Percentiles rank a stretch among this genome's conserved stretches.
phyloP scores from a whole-genome alignment of 2,888 invertebrate genomes.

The Arrhopalites spinosus region DNA sequence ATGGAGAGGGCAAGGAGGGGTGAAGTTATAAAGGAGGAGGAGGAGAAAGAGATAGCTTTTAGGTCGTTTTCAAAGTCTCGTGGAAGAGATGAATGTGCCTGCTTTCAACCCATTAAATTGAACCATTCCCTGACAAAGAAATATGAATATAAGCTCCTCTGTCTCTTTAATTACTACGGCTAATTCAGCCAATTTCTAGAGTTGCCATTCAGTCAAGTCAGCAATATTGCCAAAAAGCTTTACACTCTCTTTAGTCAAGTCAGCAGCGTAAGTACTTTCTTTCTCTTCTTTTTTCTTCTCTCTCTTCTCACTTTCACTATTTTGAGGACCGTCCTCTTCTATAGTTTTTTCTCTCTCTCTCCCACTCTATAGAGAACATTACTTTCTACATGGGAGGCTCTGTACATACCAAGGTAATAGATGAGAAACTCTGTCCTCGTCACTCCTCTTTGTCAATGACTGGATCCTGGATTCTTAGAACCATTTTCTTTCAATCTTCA shows the following conservation, averaged over 20 bases:
- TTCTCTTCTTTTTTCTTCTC: not conserved
- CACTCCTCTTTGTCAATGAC: slow-evolving; percentile 8
- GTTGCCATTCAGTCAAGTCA: slow-evolving; percentile 35
- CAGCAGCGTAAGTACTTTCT: slow-evolving; percentile 20
- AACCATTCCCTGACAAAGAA: slow-evolving; percentile 32
- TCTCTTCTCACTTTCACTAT: slow-evolving; percentile 10
- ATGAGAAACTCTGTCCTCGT: slow-evolving; percentile 12
- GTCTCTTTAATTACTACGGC: slow-evolving; percentile 39
- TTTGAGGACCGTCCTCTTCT: slow-evolving; percentile 6
- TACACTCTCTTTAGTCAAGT: slow-evolving; percentile 32
- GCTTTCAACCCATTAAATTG: slow-evolving; percentile 28
- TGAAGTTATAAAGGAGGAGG: not conserved
- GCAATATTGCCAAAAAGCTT: slow-evolving; percentile 36
- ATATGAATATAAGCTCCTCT: slow-evolving; percentile 30
- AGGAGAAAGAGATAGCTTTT: not conserved
- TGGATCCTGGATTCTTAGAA: not conserved
- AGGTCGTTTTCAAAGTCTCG: not conserved
- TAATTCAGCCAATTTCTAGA: slow-evolving; percentile 40
- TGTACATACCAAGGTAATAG: not conserved
- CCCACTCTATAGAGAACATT: not conserved
- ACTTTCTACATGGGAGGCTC: not conserved
- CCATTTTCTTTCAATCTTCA: slow-evolving; percentile 9
- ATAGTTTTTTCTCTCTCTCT: not conserved
- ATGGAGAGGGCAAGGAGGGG: not conserved
- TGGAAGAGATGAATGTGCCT: slow-evolving; percentile 15